phyloP scores from a whole-genome alignment of 2,797 vertebrate genomes.

The Mustela erminea region DNA sequence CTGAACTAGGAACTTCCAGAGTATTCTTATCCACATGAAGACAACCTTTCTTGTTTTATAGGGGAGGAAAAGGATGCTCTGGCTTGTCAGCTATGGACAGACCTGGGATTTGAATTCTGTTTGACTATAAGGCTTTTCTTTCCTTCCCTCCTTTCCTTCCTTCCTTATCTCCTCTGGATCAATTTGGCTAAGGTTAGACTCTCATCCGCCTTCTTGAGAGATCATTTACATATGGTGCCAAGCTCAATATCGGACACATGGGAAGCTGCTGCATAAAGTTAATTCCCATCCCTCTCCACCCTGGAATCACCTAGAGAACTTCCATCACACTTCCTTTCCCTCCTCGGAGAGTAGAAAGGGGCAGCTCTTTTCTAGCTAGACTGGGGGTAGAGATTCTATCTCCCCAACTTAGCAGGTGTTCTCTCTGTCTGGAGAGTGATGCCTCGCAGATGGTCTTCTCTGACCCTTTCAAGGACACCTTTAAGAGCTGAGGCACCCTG shows the following conservation, averaged over 20 bases:
- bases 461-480: background rate
- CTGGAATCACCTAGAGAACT: background rate
- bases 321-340: background rate
- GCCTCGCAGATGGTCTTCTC: background rate
- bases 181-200: slow-evolving; percentile 17
- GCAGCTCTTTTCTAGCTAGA: background rate
- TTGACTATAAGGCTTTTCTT: background rate
- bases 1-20: background rate
- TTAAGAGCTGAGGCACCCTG: background rate
- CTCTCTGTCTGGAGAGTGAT: background rate
- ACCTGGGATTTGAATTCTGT: background rate
- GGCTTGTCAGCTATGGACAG: background rate
- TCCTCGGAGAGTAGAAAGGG: background rate
- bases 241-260: background rate
- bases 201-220: slow-evolving; percentile 2
- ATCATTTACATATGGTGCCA: background rate
- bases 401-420: background rate
- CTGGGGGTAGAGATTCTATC: background rate
- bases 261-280: background rate
- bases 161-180: background rate
- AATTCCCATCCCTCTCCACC: background rate
- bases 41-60: background rate
- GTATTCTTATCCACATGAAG: background rate
- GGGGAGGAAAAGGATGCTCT: background rate
- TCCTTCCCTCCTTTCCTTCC: background rate